Evolutionary conservation across 1,140 invertebrate genomes (phyloP), one percentile per base, ranked within the genome.

Genomic region (Daktulosphaira vitifoliae): DNA sequence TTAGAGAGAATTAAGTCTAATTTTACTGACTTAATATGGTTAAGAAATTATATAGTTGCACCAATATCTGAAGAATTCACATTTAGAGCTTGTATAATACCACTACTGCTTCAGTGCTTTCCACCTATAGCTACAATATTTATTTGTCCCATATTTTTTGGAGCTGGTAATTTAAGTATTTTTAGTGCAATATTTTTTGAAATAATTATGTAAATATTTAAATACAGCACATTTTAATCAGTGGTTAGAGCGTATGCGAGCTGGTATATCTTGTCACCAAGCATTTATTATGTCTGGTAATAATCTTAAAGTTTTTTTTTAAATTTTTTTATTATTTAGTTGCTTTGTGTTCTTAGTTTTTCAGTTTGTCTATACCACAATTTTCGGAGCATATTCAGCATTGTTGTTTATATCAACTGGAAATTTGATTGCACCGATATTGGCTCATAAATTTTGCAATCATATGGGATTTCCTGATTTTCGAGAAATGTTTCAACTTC

Each of bases 381-480:
- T 96, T 22, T 97, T 96, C 79, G 94, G 94, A 68, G 86, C 86
- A 22, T 97, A 96, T 74, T 94, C 92, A 15, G 89, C 92, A 23
- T 95, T 86, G 74, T 75, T 97, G 48, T 96, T 96, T 72, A 77
- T 82, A 3, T 81, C 83, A 73, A 90, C 87, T 50, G 91, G 92
- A 65, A 92, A 96, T 74, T 82, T 96, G 71, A 78, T 86, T 16
- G 89, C 92, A 9, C 87, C 90, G n/a, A 83, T 96, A 68, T 73
- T 92, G 11, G 91, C 85, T 6, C 94, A 96, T 74, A 86, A 90
- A 2, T 95, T 96, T 74, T 97, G 93, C 75, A 96, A 97, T 77
- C 87, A 92, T 73, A 96, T 97, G 89, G 94, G 93, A 23, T 88
- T 96, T 71, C 93, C 93, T 0, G 89, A 95, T 73, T 80, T 96